Percentiles rank a stretch among this genome's conserved stretches.
Conservation (phyloP, 2,113 vertebrate species). For the Oreochromis spilurus region DNA sequence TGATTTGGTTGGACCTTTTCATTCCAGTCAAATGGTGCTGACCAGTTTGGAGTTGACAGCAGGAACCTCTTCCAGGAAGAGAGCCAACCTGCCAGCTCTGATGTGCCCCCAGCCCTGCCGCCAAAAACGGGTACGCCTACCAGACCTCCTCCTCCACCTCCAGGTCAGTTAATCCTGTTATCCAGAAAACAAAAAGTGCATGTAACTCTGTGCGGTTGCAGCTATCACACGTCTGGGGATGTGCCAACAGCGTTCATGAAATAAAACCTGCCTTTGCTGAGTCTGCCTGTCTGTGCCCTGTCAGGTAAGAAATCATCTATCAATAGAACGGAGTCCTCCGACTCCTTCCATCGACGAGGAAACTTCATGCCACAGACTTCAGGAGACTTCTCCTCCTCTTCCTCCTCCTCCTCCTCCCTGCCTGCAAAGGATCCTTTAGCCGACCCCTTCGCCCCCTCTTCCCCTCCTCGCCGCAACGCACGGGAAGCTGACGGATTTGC, state of each 20-base stretch:
- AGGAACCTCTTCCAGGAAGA: slow-evolving; percentile 86
- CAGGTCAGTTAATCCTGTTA: slow-evolving; percentile 73
- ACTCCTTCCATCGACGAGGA: slow-evolving; percentile 88
- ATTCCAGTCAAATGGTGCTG: slow-evolving; percentile 80
- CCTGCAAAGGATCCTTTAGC: slow-evolving; percentile 85
- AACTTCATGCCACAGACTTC: slow-evolving; percentile 83
- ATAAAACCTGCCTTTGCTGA: background rate
- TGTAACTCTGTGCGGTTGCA: background rate
- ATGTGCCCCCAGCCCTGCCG: slow-evolving; percentile 90
- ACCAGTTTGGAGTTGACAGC: slow-evolving; percentile 81
- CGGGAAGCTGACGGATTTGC: slow-evolving; percentile 87
- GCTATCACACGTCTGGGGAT: background rate
- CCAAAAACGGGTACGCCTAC: slow-evolving; percentile 95
- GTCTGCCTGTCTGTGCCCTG: slow-evolving; percentile 33
- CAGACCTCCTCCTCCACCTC: slow-evolving; percentile 90
- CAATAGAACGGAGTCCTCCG: slow-evolving; percentile 87
- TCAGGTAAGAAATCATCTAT: slow-evolving; percentile 87
- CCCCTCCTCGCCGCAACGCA: slow-evolving; percentile 80
- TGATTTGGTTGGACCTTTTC: slow-evolving; percentile 8
- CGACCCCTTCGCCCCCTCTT: slow-evolving; percentile 88
- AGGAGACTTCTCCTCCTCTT: slow-evolving; percentile 77
- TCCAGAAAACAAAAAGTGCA: background rate
- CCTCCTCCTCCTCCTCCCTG: slow-evolving; percentile 80
- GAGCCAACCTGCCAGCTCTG: slow-evolving; percentile 69
- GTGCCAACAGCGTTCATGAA: background rate